Percentiles rank a stretch among this genome's conserved stretches.
These are phyloP conservation scores for Takifugu rubripes DNA, from an alignment of 2,797 vertebrate genomes.

Conservation along the genomic window DNA sequence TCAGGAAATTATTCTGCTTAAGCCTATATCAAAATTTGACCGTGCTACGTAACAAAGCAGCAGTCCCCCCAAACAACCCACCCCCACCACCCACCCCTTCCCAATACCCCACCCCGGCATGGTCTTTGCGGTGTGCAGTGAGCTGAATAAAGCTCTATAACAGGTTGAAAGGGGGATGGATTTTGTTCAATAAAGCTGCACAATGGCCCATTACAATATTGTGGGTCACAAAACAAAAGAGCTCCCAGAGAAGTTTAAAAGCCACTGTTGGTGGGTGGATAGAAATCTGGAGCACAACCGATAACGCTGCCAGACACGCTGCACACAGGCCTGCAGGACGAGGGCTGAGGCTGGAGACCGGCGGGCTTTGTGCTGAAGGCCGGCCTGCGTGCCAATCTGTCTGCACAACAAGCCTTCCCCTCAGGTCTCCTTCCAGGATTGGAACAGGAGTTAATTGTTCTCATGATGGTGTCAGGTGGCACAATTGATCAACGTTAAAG, in stretches of 20 bases:
- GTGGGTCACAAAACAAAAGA: conserved; percentile 58
- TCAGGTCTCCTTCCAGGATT: conserved; percentile 38
- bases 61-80: too few relatives aligned
- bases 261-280: conserved; percentile 41
- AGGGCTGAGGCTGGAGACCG: conserved; percentile 34
- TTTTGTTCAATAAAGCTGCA: conserved; percentile 38
- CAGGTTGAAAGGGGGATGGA: conserved; percentile 51
- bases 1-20: conserved; percentile 39
- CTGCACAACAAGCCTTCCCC: conserved; percentile 39
- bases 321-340: conserved; percentile 42
- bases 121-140: conserved; percentile 29
- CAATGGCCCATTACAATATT: conserved; percentile 52
- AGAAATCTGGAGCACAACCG: conserved; percentile 57
- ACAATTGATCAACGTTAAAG: conserved; percentile 72
- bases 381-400: conserved; percentile 18
- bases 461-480: conserved; percentile 72
- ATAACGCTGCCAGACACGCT: conserved; percentile 53
- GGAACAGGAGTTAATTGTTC: conserved; percentile 69
- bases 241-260: conserved; percentile 58
- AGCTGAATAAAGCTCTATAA: conserved; percentile 35
- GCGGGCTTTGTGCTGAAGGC: background rate
- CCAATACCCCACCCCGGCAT: background rate
- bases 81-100: background rate
- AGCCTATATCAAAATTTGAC: conserved; percentile 38
- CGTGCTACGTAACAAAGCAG: conserved; percentile 27